Conservation (phyloP, 2,113 vertebrate genomes). For the Ibidorhyncha struthersii region DNA sequence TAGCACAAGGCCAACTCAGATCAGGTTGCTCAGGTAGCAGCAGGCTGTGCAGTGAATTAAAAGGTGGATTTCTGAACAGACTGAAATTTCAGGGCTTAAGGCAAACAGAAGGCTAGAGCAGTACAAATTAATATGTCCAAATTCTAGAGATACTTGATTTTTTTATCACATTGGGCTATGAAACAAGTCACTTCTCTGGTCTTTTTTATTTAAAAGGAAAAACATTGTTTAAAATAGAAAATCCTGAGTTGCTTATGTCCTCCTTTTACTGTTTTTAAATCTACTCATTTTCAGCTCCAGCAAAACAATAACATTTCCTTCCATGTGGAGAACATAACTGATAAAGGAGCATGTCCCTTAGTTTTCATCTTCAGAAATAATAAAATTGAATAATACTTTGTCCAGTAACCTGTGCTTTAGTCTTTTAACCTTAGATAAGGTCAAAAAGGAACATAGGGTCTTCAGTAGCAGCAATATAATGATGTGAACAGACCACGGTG, state of each 20-base stretch:
- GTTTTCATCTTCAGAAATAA: background rate
- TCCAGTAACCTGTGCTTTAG: background rate
- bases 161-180: background rate
- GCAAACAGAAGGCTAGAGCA: background rate
- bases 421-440: background rate
- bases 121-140: background rate
- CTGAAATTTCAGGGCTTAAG: background rate
- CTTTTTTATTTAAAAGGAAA: background rate
- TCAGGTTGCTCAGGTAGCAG: background rate
- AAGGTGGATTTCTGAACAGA: background rate
- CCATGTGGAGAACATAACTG: background rate
- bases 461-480: background rate
- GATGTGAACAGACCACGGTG: background rate
- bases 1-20: background rate
- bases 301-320: background rate
- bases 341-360: background rate
- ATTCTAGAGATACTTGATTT: background rate
- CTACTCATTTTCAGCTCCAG: background rate
- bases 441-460: background rate
- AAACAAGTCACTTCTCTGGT: background rate
- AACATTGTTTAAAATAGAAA: background rate
- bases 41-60: background rate
- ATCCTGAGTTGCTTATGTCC: background rate
- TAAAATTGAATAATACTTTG: background rate
- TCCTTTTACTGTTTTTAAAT: background rate